Evolutionary conservation across 2,113 vertebrate species (phyloP).

Genomic region (Acinonyx jubatus): DNA sequence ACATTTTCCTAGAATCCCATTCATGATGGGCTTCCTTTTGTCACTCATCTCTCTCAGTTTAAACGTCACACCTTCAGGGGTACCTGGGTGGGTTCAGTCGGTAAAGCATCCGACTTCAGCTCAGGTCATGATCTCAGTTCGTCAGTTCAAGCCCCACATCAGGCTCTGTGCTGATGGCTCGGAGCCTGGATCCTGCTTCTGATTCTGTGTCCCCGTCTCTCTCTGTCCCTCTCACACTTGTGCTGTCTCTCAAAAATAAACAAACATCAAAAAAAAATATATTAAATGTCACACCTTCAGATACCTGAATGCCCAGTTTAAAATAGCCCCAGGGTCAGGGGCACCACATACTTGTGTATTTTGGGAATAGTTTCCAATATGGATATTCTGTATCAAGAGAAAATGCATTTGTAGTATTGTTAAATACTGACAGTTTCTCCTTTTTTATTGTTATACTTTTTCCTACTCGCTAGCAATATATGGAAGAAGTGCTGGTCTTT

Average conservation of each 20-base stretch:
- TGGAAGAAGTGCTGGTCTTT: not conserved
- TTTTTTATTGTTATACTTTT: not conserved
- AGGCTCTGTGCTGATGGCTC: too few species aligned
- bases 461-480: not conserved
- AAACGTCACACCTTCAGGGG: not conserved
- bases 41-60: not conserved
- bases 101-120: too few species aligned
- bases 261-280: too few species aligned
- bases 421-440: not conserved
- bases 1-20: not conserved
- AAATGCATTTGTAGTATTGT: not conserved
- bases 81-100: too few species aligned
- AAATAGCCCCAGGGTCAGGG: too few species aligned
- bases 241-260: too few species aligned
- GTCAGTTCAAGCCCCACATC: too few species aligned
- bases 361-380: not conserved
- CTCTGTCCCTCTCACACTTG: too few species aligned
- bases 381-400: conserved; percentile 12
- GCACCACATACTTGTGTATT: not conserved
- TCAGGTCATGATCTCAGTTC: too few species aligned
- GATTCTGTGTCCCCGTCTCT: too few species aligned
- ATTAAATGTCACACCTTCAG: not conserved
- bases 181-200: too few species aligned
- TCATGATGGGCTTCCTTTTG: not conserved
- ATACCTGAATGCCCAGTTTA: not conserved